A percentile compares a stretch with the other conserved stretches of the same genome.
phyloP scores from a whole-genome alignment of 2,113 vertebrate genomes.

The Rattus rattus region DNA sequence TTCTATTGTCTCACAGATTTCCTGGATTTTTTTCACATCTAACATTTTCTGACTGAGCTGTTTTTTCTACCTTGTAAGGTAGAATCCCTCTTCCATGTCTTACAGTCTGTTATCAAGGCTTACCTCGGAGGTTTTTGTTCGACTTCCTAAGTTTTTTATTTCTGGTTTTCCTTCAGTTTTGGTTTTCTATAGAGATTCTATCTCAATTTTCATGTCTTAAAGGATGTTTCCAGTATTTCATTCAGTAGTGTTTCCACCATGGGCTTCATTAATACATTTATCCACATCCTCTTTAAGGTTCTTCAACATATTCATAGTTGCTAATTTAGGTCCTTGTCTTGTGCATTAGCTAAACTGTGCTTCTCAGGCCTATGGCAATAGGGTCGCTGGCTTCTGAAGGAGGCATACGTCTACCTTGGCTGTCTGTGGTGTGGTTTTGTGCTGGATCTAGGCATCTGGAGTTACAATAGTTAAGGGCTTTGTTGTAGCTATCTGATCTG shows the following conservation, averaged over 20 bases:
- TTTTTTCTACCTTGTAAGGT: neutral
- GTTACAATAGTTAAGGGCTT: neutral
- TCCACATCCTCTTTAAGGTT: neutral
- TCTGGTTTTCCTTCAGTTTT: neutral
- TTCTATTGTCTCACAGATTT: neutral
- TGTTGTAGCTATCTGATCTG: neutral
- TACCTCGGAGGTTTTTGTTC: neutral
- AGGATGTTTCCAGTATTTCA: neutral
- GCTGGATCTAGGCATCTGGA: neutral
- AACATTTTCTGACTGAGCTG: neutral
- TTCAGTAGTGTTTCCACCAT: neutral
- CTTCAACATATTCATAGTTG: neutral
- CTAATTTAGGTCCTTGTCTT: neutral
- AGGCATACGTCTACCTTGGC: neutral
- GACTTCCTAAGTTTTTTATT: neutral
- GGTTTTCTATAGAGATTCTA: neutral
- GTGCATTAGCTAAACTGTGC: neutral
- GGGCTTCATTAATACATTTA: neutral
- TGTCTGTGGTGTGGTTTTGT: neutral
- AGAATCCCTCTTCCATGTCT: neutral
- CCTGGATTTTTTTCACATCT: neutral
- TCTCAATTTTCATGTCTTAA: no score
- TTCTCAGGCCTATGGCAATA: neutral
- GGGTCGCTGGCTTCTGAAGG: neutral
- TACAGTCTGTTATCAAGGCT: neutral